Conservation (phyloP, 2,113 vertebrate species). For the Propithecus coquereli region DNA sequence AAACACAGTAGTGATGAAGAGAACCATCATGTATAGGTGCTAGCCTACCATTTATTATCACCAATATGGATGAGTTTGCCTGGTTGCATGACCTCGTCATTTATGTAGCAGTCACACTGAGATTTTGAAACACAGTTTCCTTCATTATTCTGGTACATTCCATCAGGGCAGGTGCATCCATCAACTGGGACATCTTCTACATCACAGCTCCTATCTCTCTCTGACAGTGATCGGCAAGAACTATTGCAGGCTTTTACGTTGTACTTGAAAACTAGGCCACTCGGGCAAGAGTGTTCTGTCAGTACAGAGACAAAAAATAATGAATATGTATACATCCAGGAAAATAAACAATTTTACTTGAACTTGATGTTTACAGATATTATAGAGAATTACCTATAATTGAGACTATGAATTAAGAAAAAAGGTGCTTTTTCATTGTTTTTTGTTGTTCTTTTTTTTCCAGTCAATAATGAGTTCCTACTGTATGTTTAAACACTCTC, state of each 20-base stretch:
- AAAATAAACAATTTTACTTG: not conserved
- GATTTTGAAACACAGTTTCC: constrained; percentile 63
- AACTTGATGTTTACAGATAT: not conserved
- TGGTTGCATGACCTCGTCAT: constrained; percentile 52
- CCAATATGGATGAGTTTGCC: constrained; percentile 63
- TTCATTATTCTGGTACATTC: constrained; percentile 64
- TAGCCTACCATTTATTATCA: constrained; percentile 68
- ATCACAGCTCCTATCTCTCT: constrained; percentile 70
- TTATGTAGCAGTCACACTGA: constrained; percentile 73
- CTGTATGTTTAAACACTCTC: not conserved
- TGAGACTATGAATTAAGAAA: not conserved
- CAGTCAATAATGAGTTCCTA: not conserved
- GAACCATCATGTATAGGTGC: not conserved
- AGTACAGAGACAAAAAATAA: not conserved
- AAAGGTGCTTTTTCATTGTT: not conserved
- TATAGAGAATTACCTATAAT: not conserved
- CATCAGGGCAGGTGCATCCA: constrained; percentile 73
- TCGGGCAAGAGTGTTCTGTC: constrained; percentile 71
- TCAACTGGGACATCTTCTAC: constrained; percentile 65
- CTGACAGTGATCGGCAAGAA: constrained; percentile 69
- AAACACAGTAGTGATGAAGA: not conserved
- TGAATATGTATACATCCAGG: not conserved
- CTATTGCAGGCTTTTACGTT: constrained; percentile 71
- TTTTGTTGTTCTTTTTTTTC: not conserved
- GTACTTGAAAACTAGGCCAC: constrained; percentile 73